A percentile compares a stretch with the other conserved stretches of the same genome.
Evolutionary conservation across 2,797 vertebrate species (phyloP).

Genomic region (Sardinella longiceps): DNA sequence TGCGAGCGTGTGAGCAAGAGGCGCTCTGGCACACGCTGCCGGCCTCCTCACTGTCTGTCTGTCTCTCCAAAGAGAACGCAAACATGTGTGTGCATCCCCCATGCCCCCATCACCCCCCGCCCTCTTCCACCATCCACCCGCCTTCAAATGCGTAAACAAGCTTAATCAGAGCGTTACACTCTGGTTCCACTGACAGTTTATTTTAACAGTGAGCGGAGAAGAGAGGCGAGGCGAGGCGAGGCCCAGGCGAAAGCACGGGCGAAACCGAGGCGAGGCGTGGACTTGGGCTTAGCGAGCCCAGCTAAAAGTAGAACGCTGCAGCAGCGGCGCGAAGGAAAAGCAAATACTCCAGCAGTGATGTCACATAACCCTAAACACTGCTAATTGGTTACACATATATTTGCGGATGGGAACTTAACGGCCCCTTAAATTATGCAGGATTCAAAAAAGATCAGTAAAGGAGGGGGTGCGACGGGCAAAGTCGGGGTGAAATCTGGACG

Average conservation of each 20-base stretch:
- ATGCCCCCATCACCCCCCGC: too few species aligned
- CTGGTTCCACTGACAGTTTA: slow-evolving; percentile 60
- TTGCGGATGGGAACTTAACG: slow-evolving; percentile 62
- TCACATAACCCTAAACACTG: slow-evolving; percentile 53
- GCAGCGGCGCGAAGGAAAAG: slow-evolving; percentile 40
- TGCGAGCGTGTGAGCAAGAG: background rate
- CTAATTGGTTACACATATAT: slow-evolving; percentile 69
- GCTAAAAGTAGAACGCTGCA: slow-evolving; percentile 39
- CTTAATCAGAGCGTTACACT: slow-evolving; percentile 60
- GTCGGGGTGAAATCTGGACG: slow-evolving; percentile 66
- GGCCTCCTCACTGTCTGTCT: slow-evolving; percentile 9
- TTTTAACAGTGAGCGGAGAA: slow-evolving; percentile 47
- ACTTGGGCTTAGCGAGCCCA: slow-evolving; percentile 22
- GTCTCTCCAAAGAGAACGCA: slow-evolving; percentile 35
- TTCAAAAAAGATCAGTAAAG: slow-evolving; percentile 68
- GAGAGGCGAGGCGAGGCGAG: slow-evolving; percentile 49
- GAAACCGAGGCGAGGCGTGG: background rate
- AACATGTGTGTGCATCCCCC: slow-evolving; percentile 25
- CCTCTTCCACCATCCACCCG: background rate
- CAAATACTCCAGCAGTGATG: slow-evolving; percentile 58
- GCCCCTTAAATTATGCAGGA: slow-evolving; percentile 70
- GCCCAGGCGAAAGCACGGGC: slow-evolving; percentile 28
- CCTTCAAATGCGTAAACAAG: slow-evolving; percentile 55
- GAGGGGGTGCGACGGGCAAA: slow-evolving; percentile 68
- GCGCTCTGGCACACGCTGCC: background rate